phyloP scores from a whole-genome alignment of 2,888 invertebrate genomes.

The Heliconius ethilla region DNA sequence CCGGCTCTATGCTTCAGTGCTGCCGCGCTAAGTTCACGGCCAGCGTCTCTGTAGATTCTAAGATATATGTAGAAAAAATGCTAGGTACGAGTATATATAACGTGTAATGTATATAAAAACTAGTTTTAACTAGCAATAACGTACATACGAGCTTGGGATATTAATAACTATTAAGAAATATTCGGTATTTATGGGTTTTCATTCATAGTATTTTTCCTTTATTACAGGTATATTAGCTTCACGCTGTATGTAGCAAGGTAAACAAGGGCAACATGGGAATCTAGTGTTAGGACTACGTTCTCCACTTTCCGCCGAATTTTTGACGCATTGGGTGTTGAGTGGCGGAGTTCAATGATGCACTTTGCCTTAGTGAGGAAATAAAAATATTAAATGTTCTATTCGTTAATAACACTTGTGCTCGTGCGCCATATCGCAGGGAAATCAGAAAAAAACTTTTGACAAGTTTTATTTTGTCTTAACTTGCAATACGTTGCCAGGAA shows the following conservation, averaged over 20 bases:
- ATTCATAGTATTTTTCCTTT: neutral
- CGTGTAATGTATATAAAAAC: neutral
- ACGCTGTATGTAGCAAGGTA: neutral
- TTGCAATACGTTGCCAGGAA: too few species aligned
- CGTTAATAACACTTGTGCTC: neutral
- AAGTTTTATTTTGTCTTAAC: too few species aligned
- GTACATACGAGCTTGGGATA: neutral
- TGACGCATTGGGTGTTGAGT: neutral
- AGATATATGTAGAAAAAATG: neutral
- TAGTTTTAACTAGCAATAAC: neutral
- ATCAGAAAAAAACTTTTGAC: too few species aligned
- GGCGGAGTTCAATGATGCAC: too few species aligned
- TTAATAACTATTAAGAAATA: neutral
- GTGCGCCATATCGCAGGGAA: too few species aligned
- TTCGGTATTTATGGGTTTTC: neutral
- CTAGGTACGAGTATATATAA: neutral
- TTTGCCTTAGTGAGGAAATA: neutral
- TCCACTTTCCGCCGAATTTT: neutral
- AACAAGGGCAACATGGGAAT: neutral
- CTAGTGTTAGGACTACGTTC: neutral
- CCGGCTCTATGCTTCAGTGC: slow-evolving; percentile 37
- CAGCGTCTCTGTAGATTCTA: slow-evolving; percentile 22
- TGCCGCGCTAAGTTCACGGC: slow-evolving; percentile 38
- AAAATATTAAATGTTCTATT: too few species aligned
- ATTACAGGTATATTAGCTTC: too few species aligned